Evolutionary conservation across 2,797 vertebrate species (phyloP), one percentile per base, ranked within the genome.

Genomic region (Champsocephalus gunnari): DNA sequence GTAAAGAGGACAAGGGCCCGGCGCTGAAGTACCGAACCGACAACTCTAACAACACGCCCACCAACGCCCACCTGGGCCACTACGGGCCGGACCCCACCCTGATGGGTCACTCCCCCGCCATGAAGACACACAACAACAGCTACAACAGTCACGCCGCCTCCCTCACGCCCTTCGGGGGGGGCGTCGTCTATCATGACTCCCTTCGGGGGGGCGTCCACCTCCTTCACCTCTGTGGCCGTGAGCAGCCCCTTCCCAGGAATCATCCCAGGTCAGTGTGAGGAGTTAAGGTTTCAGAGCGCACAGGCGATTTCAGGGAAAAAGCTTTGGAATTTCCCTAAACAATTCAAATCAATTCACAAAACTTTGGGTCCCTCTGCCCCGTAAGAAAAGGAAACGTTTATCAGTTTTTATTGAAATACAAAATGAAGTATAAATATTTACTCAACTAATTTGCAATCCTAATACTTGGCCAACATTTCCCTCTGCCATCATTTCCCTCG

Each of bases 1-100:
- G 98, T 93, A 99, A 99, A 94, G 96, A 98, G 92, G 96, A 97
- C 93, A 98, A 98, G 95, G 94, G 94, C 88, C 95, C 96, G 65
- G 79, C 94, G 45, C 94, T 95, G 87, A 98, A 99, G 89, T 97
- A 97, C 81, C 95, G 96, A 85, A 92, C 96, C 17, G 97, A 97
- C 73, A 96, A 92, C 88, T 66, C 94, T 6, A 93, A 95, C 65
- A 94, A 96, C 63, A 90, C 94, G 38, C 85, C 90, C 0, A 76
- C 94, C 83, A 94, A 87, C 69, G 66, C 94, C 63, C 95, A 96
- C 5, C 87, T 94, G 82, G 95, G 94, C 83, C 97, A 96, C 85
- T 97, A 97, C 13, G 97, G 97, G 62, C 95, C 96, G 0, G 97
- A 99, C 80, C 96, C 96, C 84, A 94, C 95, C 67, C 93, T 97